A percentile compares a stretch with the other conserved stretches of the same genome.
Conservation (phyloP, 2,797 vertebrate genomes). For the Hydrocynus forskahlii region DNA sequence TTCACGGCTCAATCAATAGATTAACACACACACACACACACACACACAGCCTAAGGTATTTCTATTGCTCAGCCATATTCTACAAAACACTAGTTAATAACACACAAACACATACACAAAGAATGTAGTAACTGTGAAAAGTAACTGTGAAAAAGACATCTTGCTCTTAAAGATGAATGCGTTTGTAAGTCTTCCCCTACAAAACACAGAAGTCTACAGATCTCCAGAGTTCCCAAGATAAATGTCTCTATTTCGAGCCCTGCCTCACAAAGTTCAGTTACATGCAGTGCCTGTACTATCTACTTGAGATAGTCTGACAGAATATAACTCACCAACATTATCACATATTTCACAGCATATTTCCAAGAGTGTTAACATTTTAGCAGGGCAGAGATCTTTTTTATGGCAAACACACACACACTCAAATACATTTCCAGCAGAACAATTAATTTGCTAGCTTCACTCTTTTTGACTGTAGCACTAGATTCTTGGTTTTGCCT, state of each 20-base stretch:
- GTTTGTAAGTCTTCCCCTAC: background rate
- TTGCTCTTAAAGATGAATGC: conserved; percentile 16
- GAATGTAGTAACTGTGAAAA: no score
- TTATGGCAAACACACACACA: background rate
- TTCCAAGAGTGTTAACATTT: background rate
- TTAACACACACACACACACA: conserved; percentile 32
- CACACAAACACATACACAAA: conserved; percentile 9
- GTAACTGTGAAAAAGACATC: conserved; percentile 7
- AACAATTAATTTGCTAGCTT: no score
- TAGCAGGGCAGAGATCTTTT: background rate
- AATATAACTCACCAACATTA: background rate
- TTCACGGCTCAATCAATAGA: conserved; percentile 54
- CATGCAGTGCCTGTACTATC: background rate
- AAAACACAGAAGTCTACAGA: conserved; percentile 6
- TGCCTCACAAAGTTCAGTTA: background rate
- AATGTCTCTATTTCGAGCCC: background rate
- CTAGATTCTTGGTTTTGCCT: no score
- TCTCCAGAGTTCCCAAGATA: background rate
- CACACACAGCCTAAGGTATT: background rate
- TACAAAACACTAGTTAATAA: conserved; percentile 7
- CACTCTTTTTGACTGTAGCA: no score
- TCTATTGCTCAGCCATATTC: background rate
- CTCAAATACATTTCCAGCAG: background rate
- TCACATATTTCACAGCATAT: background rate
- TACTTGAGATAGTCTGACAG: background rate